Evolutionary conservation across 2,888 invertebrate species (phyloP).

Genomic region (Tiphia femorata): DNA sequence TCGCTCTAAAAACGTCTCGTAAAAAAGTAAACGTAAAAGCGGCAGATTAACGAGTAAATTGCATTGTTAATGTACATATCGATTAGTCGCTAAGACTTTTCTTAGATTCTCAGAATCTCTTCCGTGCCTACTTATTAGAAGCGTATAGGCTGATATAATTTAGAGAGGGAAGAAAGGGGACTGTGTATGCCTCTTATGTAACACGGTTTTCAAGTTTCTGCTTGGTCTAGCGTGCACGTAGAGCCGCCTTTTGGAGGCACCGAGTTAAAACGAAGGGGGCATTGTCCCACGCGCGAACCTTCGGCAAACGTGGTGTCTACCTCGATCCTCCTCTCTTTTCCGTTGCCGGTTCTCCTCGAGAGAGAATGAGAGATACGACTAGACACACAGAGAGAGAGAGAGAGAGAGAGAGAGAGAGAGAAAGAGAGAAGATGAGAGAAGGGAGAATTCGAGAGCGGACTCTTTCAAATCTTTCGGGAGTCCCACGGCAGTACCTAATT

Average conservation of each 20-base stretch:
- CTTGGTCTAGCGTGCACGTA: slow-evolving; percentile 56
- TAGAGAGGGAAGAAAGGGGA: slow-evolving; percentile 19
- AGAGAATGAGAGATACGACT: too few species aligned
- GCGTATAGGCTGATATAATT: too few species aligned
- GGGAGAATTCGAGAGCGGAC: too few species aligned
- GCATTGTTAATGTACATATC: too few species aligned
- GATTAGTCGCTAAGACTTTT: too few species aligned
- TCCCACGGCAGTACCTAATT: too few species aligned
- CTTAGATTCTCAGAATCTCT: too few species aligned
- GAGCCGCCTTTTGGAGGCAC: slow-evolving; percentile 21
- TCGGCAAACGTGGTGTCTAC: slow-evolving; percentile 20
- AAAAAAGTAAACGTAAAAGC: neutral
- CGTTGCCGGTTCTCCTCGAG: neutral
- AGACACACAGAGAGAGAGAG: too few species aligned
- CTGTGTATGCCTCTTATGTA: slow-evolving; percentile 53
- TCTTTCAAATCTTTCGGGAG: too few species aligned
- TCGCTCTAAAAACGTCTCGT: neutral
- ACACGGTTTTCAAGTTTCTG: slow-evolving; percentile 55
- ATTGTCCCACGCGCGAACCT: slow-evolving; percentile 37
- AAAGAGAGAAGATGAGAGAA: neutral
- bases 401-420: too few species aligned
- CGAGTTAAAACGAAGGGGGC: slow-evolving; percentile 30
- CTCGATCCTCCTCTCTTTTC: neutral
- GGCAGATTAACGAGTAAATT: neutral
- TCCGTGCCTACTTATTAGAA: too few species aligned